Evolutionary conservation across 2,888 invertebrate species (phyloP).

Genomic region (Noctua pronuba): DNA sequence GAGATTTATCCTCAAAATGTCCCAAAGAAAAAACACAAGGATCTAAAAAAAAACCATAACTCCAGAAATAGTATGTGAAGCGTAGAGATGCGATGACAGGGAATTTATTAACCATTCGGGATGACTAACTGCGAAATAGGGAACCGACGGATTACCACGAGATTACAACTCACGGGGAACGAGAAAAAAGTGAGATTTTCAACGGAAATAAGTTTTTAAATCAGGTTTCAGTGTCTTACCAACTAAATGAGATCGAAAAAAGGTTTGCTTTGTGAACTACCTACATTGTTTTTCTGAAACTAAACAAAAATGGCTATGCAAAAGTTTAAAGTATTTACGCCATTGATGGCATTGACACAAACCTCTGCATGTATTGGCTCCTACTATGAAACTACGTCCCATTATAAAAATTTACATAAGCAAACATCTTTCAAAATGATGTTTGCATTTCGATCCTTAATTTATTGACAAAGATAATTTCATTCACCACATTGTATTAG

Average conservation of each 20-base stretch:
- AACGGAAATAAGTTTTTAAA: slow-evolving; percentile 22
- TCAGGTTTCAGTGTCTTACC: not conserved
- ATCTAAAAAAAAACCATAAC: slow-evolving; percentile 69
- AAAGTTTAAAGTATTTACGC: not conserved
- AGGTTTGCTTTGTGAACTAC: not conserved
- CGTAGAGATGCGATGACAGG: slow-evolving; percentile 84
- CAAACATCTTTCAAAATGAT: not conserved
- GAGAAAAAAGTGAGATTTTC: slow-evolving; percentile 44
- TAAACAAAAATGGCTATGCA: not conserved
- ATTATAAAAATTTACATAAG: not conserved
- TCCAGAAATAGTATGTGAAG: slow-evolving; percentile 82
- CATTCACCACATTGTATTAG: not conserved
- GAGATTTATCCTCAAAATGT: slow-evolving; percentile 69
- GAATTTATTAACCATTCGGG: slow-evolving; percentile 88
- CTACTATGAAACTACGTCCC: not conserved
- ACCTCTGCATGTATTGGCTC: not conserved
- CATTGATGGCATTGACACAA: not conserved
- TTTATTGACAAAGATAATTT: not conserved
- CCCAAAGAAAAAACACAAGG: slow-evolving; percentile 55
- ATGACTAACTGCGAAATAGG: slow-evolving; percentile 86
- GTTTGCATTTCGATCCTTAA: not conserved
- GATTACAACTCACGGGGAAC: slow-evolving; percentile 27
- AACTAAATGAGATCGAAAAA: not conserved
- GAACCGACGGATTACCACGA: slow-evolving; percentile 68
- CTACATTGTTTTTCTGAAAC: not conserved